phyloP scores from a whole-genome alignment of 2,888 invertebrate genomes.

The Stramonita haemastoma region DNA sequence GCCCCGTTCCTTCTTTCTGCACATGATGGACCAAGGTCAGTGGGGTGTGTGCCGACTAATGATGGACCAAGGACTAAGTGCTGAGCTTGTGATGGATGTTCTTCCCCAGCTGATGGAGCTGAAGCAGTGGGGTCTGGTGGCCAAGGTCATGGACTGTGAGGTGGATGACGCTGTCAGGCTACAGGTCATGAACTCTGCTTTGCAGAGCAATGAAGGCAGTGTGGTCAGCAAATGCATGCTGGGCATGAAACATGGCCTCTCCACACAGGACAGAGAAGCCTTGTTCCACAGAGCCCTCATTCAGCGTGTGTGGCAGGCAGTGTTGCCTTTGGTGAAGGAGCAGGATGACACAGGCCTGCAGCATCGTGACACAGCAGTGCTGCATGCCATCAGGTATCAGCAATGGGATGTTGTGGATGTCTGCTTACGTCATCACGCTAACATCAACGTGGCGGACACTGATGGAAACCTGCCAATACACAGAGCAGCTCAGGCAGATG shows the following conservation, averaged over 20 bases:
- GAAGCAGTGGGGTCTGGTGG: constrained; percentile 9
- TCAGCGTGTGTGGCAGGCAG: background rate
- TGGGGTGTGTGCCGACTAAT: background rate
- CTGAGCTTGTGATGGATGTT: background rate
- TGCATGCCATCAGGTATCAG: background rate
- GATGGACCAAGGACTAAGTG: background rate
- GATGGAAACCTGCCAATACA: background rate
- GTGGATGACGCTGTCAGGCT: constrained; percentile 2
- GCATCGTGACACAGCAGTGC: constrained; percentile 18
- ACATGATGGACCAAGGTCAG: background rate
- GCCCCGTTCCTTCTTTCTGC: background rate
- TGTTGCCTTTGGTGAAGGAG: background rate
- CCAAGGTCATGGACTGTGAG: background rate
- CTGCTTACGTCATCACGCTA: background rate
- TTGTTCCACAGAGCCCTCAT: background rate
- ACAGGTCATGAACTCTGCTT: background rate
- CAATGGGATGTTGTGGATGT: constrained; percentile 27
- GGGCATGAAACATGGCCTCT: background rate
- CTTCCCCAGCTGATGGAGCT: constrained; percentile 16
- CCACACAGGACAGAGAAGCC: background rate
- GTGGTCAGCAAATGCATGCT: background rate
- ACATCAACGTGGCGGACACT: background rate
- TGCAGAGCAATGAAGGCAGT: background rate
- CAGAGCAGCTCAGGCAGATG: background rate
- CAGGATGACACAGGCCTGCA: background rate